A percentile compares a stretch with the other conserved stretches of the same genome.
phyloP scores from a whole-genome alignment of 2,113 vertebrate species.

The Corvus moneduloides region DNA sequence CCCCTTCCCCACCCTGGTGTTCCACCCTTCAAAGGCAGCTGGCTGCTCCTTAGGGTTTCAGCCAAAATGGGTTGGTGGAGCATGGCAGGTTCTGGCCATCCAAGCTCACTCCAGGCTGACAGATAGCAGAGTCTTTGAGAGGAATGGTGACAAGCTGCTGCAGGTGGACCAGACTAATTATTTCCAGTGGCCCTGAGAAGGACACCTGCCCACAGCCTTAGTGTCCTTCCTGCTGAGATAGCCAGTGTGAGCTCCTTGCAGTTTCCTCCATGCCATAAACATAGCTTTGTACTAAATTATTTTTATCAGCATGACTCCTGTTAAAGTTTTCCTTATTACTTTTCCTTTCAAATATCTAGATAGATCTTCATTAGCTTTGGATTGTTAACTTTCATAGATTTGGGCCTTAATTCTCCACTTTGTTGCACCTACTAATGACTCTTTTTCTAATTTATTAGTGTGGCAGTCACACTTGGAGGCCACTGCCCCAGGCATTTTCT shows the following conservation, averaged over 20 bases:
- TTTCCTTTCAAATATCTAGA: constrained; percentile 15
- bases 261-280: neutral
- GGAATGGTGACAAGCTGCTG: neutral
- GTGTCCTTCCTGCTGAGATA: neutral
- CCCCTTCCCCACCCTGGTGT: neutral
- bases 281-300: neutral
- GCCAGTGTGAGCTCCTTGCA: neutral
- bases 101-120: neutral
- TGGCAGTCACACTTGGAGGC: constrained; percentile 12
- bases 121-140: fast-evolving
- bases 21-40: fast-evolving
- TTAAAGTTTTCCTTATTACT: constrained; percentile 28
- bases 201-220: neutral
- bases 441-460: constrained; percentile 51
- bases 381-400: constrained; percentile 46
- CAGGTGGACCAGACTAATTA: neutral
- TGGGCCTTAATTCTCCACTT: constrained; percentile 46
- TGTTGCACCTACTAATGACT: constrained; percentile 50
- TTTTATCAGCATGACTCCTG: neutral
- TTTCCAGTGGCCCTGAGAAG: neutral
- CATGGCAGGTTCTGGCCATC: neutral
- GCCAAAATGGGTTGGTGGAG: fast-evolving
- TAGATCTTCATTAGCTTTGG: constrained; percentile 47
- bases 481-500: constrained; percentile 12
- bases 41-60: neutral